These are phyloP conservation scores for Phycodurus eques DNA, from an alignment of 2,113 vertebrate genomes.

Conservation along the genomic window DNA sequence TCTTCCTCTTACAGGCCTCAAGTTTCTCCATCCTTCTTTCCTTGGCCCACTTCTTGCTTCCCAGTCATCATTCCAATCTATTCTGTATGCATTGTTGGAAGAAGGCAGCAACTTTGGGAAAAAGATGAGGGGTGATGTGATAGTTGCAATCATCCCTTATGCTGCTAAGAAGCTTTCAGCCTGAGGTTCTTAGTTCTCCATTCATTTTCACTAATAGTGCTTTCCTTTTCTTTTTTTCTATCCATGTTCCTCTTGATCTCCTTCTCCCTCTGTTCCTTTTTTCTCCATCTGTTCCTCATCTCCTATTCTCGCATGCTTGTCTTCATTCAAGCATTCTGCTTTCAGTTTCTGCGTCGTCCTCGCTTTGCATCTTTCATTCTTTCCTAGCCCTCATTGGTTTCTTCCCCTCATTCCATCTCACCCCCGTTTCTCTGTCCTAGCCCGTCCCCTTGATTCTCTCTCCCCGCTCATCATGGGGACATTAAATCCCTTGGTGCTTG, in stretches of 20 bases:
- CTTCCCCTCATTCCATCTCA: constrained; percentile 48
- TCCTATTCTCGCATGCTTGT: constrained; percentile 37
- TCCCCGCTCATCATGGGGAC: constrained; percentile 55
- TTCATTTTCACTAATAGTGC: constrained; percentile 54
- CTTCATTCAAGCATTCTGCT: constrained; percentile 56
- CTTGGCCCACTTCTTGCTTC: constrained; percentile 37
- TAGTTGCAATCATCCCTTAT: constrained; percentile 47
- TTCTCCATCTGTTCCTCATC: constrained; percentile 43
- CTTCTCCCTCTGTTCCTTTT: constrained; percentile 24
- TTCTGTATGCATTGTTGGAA: constrained; percentile 37
- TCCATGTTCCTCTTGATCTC: constrained; percentile 43
- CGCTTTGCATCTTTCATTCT: constrained; percentile 45
- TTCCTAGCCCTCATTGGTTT: constrained; percentile 36
- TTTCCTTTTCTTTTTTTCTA: constrained; percentile 31
- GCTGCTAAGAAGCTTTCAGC: constrained; percentile 51
- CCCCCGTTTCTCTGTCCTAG: constrained; percentile 43
- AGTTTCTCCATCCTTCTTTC: neutral
- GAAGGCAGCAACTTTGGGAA: constrained; percentile 23
- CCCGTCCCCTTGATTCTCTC: constrained; percentile 52
- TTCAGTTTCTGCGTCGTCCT: constrained; percentile 32
- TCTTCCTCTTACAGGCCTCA: constrained; percentile 35
- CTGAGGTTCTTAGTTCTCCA: constrained; percentile 46
- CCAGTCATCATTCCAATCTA: constrained; percentile 29
- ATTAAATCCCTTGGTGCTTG: constrained; percentile 61
- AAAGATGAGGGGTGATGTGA: constrained; percentile 36